Percentiles rank a stretch among this genome's conserved stretches.
Evolutionary conservation across 2,113 vertebrate species (phyloP).

Genomic region (Sphaerodactylus townsendi): DNA sequence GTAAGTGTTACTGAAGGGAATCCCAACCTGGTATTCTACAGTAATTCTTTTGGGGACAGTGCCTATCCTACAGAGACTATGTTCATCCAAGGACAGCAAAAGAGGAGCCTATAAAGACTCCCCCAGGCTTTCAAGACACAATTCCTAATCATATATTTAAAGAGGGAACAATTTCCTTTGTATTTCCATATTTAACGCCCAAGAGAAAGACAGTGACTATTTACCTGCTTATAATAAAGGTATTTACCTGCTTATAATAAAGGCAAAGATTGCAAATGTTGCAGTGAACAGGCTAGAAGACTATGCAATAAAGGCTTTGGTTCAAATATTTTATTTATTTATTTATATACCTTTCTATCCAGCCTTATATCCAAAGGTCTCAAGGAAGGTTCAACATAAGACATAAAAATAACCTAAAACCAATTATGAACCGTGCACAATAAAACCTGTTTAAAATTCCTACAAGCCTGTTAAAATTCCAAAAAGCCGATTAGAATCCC

Average conservation of each 20-base stretch:
- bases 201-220: background rate
- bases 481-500: too few species aligned
- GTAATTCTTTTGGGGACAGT: background rate
- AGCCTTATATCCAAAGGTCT: too few species aligned
- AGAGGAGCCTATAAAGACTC: background rate
- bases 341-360: too few species aligned
- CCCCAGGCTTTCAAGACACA: background rate
- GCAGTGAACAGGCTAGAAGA: too few species aligned
- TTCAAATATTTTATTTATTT: too few species aligned
- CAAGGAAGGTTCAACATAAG: too few species aligned
- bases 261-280: background rate
- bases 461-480: too few species aligned
- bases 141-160: background rate
- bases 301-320: too few species aligned
- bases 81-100: background rate
- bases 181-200: background rate
- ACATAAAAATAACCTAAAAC: too few species aligned
- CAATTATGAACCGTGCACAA: too few species aligned
- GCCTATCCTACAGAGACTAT: background rate
- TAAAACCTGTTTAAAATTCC: too few species aligned
- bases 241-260: background rate
- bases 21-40: background rate
- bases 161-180: background rate
- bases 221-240: background rate
- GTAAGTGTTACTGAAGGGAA: background rate